These are phyloP conservation scores for Pristiophorus japonicus DNA, from an alignment of 2,113 vertebrate genomes.

Conservation along the genomic window DNA sequence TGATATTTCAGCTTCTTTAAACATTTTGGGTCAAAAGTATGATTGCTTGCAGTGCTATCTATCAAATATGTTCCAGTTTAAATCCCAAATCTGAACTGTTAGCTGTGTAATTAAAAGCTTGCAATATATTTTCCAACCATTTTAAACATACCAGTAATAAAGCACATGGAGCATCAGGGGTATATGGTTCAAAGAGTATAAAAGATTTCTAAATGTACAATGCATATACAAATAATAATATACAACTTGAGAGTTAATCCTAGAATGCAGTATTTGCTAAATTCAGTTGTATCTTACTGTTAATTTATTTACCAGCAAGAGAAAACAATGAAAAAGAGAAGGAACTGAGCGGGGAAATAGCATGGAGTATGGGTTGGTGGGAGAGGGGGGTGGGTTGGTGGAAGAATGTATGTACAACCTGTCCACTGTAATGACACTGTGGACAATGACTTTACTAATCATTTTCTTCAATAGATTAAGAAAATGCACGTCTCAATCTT, in stretches of 20 bases:
- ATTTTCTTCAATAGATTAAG: not conserved
- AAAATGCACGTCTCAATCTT: not conserved
- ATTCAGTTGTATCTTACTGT: not conserved
- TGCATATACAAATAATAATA: not conserved
- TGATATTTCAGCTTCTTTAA: no score
- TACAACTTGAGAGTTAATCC: not conserved
- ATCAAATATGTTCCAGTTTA: no score
- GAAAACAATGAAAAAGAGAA: no score
- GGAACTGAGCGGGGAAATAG: no score
- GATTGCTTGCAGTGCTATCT: no score
- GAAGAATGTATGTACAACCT: not conserved
- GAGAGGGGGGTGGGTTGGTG: no score
- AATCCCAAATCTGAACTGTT: no score
- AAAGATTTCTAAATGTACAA: not conserved
- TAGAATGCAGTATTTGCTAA: not conserved
- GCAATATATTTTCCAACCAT: no score
- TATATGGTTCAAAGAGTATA: not conserved
- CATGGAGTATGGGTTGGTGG: no score
- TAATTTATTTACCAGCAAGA: not conserved
- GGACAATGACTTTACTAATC: not conserved
- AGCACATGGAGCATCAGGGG: not conserved
- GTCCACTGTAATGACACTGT: not conserved
- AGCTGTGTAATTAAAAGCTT: no score
- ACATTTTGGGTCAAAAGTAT: no score
- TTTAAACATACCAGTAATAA: no score